phyloP scores from a whole-genome alignment of 2,113 vertebrate genomes.

The Pungitius pungitius region DNA sequence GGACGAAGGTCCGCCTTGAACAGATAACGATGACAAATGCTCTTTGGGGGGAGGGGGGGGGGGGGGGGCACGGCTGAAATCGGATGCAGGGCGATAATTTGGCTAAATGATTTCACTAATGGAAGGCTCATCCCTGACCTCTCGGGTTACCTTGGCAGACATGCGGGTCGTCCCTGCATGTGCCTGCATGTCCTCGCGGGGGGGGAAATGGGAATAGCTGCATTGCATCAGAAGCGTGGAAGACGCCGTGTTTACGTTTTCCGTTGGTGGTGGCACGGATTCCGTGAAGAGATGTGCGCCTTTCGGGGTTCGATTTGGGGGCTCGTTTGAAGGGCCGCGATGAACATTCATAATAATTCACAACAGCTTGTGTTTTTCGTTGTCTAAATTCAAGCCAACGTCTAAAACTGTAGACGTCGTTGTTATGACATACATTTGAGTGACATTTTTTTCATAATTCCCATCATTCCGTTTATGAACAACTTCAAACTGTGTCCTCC shows the following conservation, averaged over 20 bases:
- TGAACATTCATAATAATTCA: no score
- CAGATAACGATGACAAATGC: conserved; percentile 31
- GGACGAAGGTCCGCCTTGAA: not conserved
- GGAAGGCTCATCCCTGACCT: conserved; percentile 58
- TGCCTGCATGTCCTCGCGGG: conserved; percentile 66
- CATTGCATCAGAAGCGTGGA: not conserved
- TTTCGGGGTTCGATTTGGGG: not conserved
- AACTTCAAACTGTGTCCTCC: not conserved
- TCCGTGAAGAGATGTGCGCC: not conserved
- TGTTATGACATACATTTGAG: not conserved
- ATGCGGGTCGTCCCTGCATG: conserved; percentile 74
- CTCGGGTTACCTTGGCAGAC: conserved; percentile 62
- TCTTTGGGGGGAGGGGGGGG: no score
- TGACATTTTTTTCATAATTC: not conserved
- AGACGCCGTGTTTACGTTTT: not conserved
- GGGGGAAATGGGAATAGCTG: conserved; percentile 67
- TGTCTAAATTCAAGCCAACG: not conserved
- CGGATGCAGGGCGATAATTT: conserved; percentile 47
- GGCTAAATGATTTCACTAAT: conserved; percentile 52
- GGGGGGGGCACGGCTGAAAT: conserved; percentile 28
- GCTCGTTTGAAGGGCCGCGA: not conserved
- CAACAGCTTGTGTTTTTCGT: not conserved
- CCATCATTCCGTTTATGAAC: not conserved
- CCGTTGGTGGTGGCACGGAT: not conserved
- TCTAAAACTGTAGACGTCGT: not conserved